Conservation (phyloP, 2,113 vertebrate genomes). For the Pao palembangensis region DNA sequence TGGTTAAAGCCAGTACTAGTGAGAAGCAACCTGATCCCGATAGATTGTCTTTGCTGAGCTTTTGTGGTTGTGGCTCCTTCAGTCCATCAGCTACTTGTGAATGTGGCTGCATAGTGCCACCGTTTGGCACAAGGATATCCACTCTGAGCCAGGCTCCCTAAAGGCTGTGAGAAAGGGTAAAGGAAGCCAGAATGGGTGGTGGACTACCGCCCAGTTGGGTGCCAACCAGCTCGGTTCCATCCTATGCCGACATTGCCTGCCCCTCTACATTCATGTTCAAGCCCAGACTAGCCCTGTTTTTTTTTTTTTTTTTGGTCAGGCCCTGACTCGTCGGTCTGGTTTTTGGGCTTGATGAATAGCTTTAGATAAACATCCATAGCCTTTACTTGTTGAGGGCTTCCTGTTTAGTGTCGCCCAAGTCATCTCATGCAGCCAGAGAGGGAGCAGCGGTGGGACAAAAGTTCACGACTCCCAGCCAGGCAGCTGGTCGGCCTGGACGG, state of each 20-base stretch:
- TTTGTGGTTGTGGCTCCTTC: slow-evolving; percentile 24
- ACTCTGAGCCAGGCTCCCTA: slow-evolving; percentile 35
- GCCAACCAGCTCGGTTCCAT: slow-evolving; percentile 33
- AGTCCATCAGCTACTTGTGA: slow-evolving; percentile 21
- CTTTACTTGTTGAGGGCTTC: slow-evolving; percentile 73
- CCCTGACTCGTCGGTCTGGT: slow-evolving; percentile 36
- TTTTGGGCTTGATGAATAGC: slow-evolving; percentile 63
- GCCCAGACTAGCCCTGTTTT: slow-evolving; percentile 27
- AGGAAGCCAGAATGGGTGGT: slow-evolving; percentile 33
- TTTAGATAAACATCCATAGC: slow-evolving; percentile 74
- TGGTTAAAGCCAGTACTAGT: slow-evolving; percentile 32
- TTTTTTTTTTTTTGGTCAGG: slow-evolving; percentile 24
- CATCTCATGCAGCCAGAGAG: slow-evolving; percentile 59
- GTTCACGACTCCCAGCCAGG: slow-evolving; percentile 69
- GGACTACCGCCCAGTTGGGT: slow-evolving; percentile 33
- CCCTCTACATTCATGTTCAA: slow-evolving; percentile 1
- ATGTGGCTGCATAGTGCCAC: slow-evolving; percentile 18
- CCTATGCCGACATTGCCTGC: slow-evolving; percentile 22
- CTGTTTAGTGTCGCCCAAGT: slow-evolving; percentile 77
- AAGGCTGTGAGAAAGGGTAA: slow-evolving; percentile 53
- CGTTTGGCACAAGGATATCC: slow-evolving; percentile 30
- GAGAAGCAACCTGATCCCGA: slow-evolving; percentile 28
- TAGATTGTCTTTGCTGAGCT: slow-evolving; percentile 22
- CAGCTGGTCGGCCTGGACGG: slow-evolving; percentile 47
- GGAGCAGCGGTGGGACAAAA: slow-evolving; percentile 71